phyloP scores from a whole-genome alignment of 23 tunicate species.

The Phallusia fumigata region DNA sequence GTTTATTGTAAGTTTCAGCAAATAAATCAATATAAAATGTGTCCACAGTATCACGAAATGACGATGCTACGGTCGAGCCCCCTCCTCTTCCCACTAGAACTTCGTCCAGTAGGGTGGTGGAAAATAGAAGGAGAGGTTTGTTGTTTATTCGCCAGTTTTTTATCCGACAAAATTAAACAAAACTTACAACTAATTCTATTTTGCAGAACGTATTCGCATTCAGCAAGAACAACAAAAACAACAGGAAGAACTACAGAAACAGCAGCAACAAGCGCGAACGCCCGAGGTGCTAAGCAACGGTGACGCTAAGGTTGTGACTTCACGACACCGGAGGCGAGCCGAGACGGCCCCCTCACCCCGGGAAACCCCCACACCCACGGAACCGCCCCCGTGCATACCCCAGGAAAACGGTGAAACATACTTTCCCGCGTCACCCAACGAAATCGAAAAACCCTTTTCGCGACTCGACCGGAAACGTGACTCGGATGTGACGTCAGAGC shows the following conservation, averaged over 20 bases:
- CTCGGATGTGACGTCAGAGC: slow-evolving; percentile 14
- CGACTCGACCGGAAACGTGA: slow-evolving; percentile 13
- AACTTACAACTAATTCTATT: not conserved
- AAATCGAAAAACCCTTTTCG: slow-evolving; percentile 17
- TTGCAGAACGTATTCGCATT: not conserved
- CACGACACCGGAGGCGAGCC: slow-evolving; percentile 25
- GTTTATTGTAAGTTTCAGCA: not conserved
- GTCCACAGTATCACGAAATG: not conserved
- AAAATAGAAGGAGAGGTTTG: slow-evolving; percentile 49
- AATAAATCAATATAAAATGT: not conserved
- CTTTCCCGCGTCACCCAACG: slow-evolving; percentile 24
- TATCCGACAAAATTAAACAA: not conserved
- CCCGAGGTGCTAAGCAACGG: not conserved
- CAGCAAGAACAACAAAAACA: slow-evolving; percentile 8
- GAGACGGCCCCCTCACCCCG: slow-evolving; percentile 16
- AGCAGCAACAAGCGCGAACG: not conserved
- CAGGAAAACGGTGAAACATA: slow-evolving; percentile 45
- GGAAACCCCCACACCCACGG: slow-evolving; percentile 5
- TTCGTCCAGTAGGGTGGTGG: slow-evolving; percentile 57
- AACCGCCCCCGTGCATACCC: slow-evolving; percentile 25
- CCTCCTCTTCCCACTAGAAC: slow-evolving; percentile 76
- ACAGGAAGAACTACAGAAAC: not conserved
- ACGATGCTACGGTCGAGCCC: slow-evolving; percentile 16
- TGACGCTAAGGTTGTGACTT: not conserved
- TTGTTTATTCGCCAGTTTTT: not conserved